Conservation (phyloP, 2,797 vertebrate genomes). For the Lithobates pipiens region DNA sequence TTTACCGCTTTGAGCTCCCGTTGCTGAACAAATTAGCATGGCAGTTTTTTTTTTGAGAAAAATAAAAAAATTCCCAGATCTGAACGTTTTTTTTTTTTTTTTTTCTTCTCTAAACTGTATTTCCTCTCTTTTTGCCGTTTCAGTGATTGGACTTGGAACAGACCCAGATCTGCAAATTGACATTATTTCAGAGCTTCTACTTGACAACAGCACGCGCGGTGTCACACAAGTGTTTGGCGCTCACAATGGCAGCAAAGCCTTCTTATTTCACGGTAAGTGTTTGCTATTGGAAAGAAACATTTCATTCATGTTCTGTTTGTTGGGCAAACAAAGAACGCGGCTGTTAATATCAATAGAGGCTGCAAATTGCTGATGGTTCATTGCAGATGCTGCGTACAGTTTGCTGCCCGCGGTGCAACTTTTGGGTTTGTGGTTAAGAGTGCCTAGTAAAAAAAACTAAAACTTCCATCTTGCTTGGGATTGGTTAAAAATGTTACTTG, state of each 20-base stretch:
- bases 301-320: background rate
- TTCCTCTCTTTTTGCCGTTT: constrained; percentile 42
- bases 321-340: background rate
- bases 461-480: too few relatives aligned
- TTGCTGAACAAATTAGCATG: too few relatives aligned
- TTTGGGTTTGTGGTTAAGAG: too few relatives aligned
- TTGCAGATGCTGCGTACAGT: too few relatives aligned
- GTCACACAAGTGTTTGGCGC: constrained; percentile 90
- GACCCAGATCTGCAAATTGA: constrained; percentile 92
- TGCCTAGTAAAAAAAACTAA: too few relatives aligned
- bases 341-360: background rate
- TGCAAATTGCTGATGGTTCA: background rate
- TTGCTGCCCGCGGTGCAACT: too few relatives aligned
- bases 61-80: too few relatives aligned
- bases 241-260: constrained; percentile 93
- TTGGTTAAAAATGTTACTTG: too few relatives aligned
- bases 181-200: constrained; percentile 89
- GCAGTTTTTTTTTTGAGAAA: too few relatives aligned
- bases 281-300: constrained; percentile 3
- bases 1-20: too few relatives aligned
- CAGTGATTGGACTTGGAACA: constrained; percentile 86
- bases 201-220: constrained; percentile 87
- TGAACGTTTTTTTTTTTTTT: too few relatives aligned
- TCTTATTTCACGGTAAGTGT: constrained; percentile 91
- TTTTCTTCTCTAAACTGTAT: too few relatives aligned